Evolutionary conservation across 2,888 invertebrate genomes (phyloP).

Genomic region (Drosophila quinaria): DNA sequence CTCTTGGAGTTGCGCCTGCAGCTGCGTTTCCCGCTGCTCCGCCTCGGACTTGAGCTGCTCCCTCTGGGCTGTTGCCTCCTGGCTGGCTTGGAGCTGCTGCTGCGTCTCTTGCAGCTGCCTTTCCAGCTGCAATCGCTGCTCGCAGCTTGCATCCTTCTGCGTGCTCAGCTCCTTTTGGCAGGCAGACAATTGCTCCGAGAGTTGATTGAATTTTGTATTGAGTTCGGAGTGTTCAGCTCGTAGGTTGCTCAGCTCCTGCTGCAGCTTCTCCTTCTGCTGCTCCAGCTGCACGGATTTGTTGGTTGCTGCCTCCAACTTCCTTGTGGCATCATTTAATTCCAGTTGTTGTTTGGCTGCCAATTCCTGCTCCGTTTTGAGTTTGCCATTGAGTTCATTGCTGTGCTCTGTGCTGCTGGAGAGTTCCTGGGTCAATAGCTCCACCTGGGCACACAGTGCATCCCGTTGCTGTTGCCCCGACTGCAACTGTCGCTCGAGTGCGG

Average conservation of each 20-base stretch:
- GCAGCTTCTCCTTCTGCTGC: conserved; percentile 63
- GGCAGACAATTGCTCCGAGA: conserved; percentile 65
- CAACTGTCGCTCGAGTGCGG: conserved; percentile 66
- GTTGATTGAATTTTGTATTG: conserved; percentile 59
- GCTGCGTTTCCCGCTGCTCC: conserved; percentile 27
- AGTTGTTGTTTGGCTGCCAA: conserved; percentile 64
- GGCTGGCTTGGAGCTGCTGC: conserved; percentile 64
- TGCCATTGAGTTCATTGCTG: conserved; percentile 55
- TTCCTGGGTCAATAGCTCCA: conserved; percentile 74
- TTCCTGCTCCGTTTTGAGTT: conserved; percentile 70
- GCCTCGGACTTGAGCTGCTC: conserved; percentile 50
- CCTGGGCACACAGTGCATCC: conserved; percentile 70
- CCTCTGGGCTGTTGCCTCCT: conserved; percentile 47
- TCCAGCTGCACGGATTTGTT: conserved; percentile 56
- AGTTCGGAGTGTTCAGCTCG: conserved; percentile 53
- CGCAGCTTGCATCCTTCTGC: conserved; percentile 63
- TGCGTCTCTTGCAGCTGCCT: conserved; percentile 67
- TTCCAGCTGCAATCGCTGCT: conserved; percentile 66
- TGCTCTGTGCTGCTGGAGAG: conserved; percentile 68
- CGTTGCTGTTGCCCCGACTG: conserved; percentile 73
- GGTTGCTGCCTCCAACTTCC: conserved; percentile 68
- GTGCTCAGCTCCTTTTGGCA: conserved; percentile 65
- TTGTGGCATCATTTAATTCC: conserved; percentile 67
- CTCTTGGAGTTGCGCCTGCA: conserved; percentile 49
- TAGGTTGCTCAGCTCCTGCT: conserved; percentile 61